Evolutionary conservation across 2,888 invertebrate genomes (phyloP), one percentile per base, ranked within the genome.

Genomic region (Agrotis exclamationis): DNA sequence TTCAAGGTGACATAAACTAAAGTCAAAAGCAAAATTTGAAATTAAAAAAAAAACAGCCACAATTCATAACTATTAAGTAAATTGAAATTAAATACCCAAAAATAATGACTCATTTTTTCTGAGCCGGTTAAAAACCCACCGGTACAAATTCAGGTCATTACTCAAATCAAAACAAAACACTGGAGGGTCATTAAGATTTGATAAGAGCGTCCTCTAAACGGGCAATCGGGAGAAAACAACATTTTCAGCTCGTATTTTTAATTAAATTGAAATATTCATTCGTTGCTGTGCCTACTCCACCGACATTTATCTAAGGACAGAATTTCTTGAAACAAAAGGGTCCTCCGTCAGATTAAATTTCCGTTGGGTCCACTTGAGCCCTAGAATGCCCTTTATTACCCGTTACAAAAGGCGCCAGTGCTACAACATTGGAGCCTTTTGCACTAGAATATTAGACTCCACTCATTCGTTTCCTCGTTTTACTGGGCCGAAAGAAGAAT

Each of bases 321-420:
- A 94, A 93, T 94, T 92, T 90, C 88, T 87, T 83, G 86, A 90
- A 93, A 94, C 94, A 93, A 82, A 94, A 95, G 93, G 93, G 91
- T 89, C 90, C 91, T 93, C 88, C 85, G 89, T 89, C 90, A 93
- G 95, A 95, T 96, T 94, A 95, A 96, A 95, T 96, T 95, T 95
- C 96, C 94, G 94, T 89, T 88, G 90, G 92, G 94, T 93, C 94
- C 95, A 95, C 95, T 95, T 88, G 89, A 92, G 91, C 88, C 91
- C 93, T 92, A 93, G 92, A 91, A 94, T 91, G 91, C 91, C 92
- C 93, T 95, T 95, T 95, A 95, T 94, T 94, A 93, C 93, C 90
- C 78, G 88, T 92, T 93, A 93, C 93, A 95, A 95, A 94, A 92
- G 93, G 90, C 85, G 88, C 85, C 86, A 83, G 78, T 84, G 88